Evolutionary conservation across 2,888 invertebrate genomes (phyloP).

Genomic region (Pterostichus madidus): DNA sequence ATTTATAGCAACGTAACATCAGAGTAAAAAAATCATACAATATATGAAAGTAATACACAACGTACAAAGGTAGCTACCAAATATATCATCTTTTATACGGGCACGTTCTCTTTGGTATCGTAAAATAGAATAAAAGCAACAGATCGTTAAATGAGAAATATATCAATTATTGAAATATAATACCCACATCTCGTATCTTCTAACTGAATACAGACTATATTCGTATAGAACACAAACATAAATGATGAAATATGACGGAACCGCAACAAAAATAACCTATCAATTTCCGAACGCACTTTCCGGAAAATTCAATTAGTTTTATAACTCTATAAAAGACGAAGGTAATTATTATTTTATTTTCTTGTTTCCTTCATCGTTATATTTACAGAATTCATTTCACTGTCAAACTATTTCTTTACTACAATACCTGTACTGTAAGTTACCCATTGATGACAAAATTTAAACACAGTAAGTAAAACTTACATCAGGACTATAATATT

Average conservation of each 20-base stretch:
- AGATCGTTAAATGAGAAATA: slow-evolving; percentile 42
- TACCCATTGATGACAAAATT: no score
- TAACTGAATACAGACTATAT: not conserved
- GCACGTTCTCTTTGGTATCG: not conserved
- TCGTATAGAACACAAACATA: slow-evolving; percentile 16
- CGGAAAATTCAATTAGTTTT: slow-evolving; percentile 48
- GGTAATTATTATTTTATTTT: not conserved
- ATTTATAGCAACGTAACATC: no score
- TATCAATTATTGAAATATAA: slow-evolving; percentile 55
- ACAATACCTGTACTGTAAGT: no score
- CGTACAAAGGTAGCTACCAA: no score
- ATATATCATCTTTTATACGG: not conserved
- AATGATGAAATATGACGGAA: slow-evolving; percentile 44
- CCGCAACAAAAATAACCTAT: slow-evolving; percentile 35
- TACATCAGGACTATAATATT: no score
- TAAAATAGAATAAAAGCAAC: slow-evolving; percentile 35
- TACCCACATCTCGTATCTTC: slow-evolving; percentile 32
- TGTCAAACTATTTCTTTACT: no score
- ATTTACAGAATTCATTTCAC: no score
- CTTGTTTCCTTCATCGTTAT: no score
- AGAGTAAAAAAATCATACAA: no score
- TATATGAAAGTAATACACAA: not conserved
- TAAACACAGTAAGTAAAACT: no score
- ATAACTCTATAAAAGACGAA: slow-evolving; percentile 17
- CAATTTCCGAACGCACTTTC: slow-evolving; percentile 37